Base-by-base conservation (phyloP, 2,888 invertebrate genomes). In the Sycophila texana region DNA sequence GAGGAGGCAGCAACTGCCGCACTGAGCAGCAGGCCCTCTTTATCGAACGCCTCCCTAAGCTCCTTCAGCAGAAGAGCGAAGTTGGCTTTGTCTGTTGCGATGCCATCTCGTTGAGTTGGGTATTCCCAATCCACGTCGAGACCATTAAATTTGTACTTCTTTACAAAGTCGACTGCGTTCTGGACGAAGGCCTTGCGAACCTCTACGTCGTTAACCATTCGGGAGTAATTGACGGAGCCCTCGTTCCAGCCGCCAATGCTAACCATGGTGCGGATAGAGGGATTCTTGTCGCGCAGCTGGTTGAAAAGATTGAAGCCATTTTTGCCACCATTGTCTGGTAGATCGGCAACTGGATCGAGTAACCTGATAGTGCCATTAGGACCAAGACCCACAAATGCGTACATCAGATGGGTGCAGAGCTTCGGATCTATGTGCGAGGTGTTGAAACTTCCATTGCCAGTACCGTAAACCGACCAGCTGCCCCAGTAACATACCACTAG, bases 91-190 rank as follows among this genome's bases (percentile, higher is more conserved):
- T 88, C 89, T 0, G 75, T 0, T 14, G 61, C 39, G 0, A 90
- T 47, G 92, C 90, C 83, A 73, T 93, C 94, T n/a, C 51, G 94
- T 61, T 92, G 92, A 65, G 91, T 92, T 0, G 95, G 95, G 83
- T 94, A 95, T 84, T 95, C 94, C 95, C 95, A 95, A 86, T 95
- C 95, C 0, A 95, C 58, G 85, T 95, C 95, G 0, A 95, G 90
- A 1, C 95, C 95, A 84, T 95, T 94, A 82, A 95, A 95, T 0
- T 91, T 91, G 84, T 94, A 90, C 3, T 90, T 90, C 60, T 89
- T 85, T 0, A 95, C 83, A 85, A 94, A 92, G 0, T 88, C 85
- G 0, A 93, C 85, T 0, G 92, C 92, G 75, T 92, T 93, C 5
- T 91, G 84, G 53, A 94, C 92, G 84, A 95, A 95, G 26, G 87